These are phyloP conservation scores for Carduelis carduelis DNA, from an alignment of 2,797 vertebrate species.

Conservation along the genomic window DNA sequence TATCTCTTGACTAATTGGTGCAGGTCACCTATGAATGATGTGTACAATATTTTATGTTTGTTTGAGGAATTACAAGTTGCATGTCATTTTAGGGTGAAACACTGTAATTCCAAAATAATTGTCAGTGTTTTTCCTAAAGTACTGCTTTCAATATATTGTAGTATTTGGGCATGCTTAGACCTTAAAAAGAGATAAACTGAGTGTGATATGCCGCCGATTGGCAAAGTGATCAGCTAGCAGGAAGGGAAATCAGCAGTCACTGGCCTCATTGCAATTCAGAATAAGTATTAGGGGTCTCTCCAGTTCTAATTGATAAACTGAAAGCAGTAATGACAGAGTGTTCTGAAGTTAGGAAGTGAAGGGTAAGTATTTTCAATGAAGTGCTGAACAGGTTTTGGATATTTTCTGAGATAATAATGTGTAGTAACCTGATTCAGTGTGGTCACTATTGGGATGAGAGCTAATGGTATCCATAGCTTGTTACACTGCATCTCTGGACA, in stretches of 20 bases:
- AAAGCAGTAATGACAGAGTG: neutral
- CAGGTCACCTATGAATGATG: neutral
- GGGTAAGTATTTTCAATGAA: neutral
- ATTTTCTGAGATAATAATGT: neutral
- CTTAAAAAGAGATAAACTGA: neutral
- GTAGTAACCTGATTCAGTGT: accelerated
- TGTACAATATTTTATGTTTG: neutral
- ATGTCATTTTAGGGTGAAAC: neutral
- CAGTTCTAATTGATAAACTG: neutral
- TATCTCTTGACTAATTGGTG: neutral
- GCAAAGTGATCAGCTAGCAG: neutral
- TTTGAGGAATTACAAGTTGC: neutral
- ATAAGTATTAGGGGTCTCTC: neutral
- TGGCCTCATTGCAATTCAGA: neutral
- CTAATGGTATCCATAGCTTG: accelerated
- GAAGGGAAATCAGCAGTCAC: neutral
- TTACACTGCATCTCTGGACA: neutral
- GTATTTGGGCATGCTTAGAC: neutral
- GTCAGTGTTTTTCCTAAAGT: neutral
- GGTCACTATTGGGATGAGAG: neutral
- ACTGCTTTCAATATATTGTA: neutral
- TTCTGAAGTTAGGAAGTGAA: neutral
- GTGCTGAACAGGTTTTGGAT: neutral
- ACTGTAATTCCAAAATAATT: accelerated
- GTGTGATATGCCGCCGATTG: neutral